These are phyloP conservation scores for Paelopatides confundens DNA, from an alignment of 53 echinoderm and acorn worm genomes.

Conservation along the genomic window DNA sequence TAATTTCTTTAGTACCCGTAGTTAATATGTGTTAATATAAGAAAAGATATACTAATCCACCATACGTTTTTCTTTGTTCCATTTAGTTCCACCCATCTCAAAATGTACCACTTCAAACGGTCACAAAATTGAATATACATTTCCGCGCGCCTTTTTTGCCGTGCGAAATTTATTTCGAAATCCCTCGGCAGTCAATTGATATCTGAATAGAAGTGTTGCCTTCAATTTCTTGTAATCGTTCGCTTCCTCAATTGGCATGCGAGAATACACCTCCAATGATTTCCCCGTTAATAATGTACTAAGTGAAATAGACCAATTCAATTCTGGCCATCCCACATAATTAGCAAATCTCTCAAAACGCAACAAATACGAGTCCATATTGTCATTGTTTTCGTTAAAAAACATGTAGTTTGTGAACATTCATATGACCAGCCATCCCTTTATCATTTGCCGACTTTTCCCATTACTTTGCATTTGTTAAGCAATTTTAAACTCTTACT, in stretches of 20 bases:
- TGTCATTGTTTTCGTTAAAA: constrained; percentile 40
- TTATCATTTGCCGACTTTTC: not conserved
- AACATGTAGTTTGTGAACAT: constrained; percentile 33
- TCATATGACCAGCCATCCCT: not conserved
- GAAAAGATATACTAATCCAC: constrained; percentile 15
- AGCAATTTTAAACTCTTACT: constrained; percentile 40
- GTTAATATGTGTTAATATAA: constrained; percentile 8
- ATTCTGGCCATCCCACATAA: constrained; percentile 35
- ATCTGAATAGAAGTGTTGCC: constrained; percentile 6
- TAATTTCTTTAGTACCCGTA: too few species aligned
- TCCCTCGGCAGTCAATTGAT: constrained; percentile 37
- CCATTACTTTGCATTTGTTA: not conserved
- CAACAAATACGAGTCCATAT: constrained; percentile 54
- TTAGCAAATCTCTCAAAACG: constrained; percentile 60
- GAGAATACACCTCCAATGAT: constrained; percentile 51
- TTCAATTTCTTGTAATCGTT: constrained; percentile 25
- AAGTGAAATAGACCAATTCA: constrained; percentile 37
- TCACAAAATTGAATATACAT: constrained; percentile 42
- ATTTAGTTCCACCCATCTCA: constrained; percentile 29
- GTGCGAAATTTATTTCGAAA: constrained; percentile 36
- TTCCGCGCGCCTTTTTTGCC: constrained; percentile 9
- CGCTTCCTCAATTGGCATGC: constrained; percentile 13
- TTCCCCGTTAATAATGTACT: constrained; percentile 43
- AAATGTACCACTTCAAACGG: constrained; percentile 18
- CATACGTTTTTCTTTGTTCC: constrained; percentile 30